Evolutionary conservation across 2,797 vertebrate genomes (phyloP), one percentile per base, ranked within the genome.

Genomic region (Tangara arthus): DNA sequence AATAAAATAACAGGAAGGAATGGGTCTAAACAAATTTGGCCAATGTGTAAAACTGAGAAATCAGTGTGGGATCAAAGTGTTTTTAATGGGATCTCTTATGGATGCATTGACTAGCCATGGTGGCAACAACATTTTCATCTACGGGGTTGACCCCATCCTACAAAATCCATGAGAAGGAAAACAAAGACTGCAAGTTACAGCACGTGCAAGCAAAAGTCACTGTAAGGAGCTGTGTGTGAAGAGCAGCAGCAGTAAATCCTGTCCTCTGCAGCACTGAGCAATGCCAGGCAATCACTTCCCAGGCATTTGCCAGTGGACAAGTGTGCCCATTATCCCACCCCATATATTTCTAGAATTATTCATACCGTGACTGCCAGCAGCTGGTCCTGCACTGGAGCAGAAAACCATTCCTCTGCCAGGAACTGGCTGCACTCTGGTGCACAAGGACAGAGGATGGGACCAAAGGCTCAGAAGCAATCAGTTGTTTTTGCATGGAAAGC

Each of bases 1-100:
- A 94, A 92, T 93, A 92, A 96, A 89, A 64, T 63, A 92, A 80
- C 73, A 77, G 84, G 79, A 59, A 89, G 63, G 55, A 66, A 60
- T 8, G 24, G 26, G 55, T 88, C 57, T 41, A 59, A 87, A 69
- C 6, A n/a, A 71, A 80, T 89, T 75, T 77, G 57, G 81, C 50
- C 64, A 64, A 61, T 42, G 27, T 30, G 53, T 61, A 82, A 87
- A 89, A 78, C 34, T 46, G 47, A 56, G 57, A 59, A 42, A 41
- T 41, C 35, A 73, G 34, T 69, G 49, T 35, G 69, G 65, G 66
- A 79, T 30, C 75, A 65, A 47, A 92, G 34, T 23, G 28, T 59
- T 76, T 69, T 47, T 26, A 78, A 70, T 32, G 46, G 28, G 11
- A n/a, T 71, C 46, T 72, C 57, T 30, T 57, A 42, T 5, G 22